Evolutionary conservation across 2,797 vertebrate species (phyloP).

Genomic region (Acanthis flammea): DNA sequence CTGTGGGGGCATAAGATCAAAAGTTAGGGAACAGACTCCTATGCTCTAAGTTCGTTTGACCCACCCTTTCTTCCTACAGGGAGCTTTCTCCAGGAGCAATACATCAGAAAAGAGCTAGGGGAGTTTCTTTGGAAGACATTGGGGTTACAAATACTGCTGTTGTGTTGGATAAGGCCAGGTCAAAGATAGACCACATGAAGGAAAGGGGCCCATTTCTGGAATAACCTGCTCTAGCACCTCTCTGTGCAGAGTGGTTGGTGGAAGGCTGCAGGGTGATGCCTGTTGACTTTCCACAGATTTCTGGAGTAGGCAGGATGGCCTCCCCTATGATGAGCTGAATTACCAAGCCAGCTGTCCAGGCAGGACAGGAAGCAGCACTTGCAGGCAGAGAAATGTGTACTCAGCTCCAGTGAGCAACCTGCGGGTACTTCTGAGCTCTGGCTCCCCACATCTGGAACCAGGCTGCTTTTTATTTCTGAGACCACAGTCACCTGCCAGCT

Average conservation of each 20-base stretch:
- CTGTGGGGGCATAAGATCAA: background rate
- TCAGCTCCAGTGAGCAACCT: background rate
- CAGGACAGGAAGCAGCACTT: background rate
- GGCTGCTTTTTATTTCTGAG: background rate
- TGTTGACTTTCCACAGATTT: background rate
- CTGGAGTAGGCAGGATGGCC: background rate
- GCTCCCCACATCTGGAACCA: background rate
- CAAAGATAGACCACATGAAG: background rate
- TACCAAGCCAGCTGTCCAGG: background rate
- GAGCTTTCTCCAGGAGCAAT: background rate
- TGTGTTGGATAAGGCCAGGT: background rate
- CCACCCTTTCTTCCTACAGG: background rate
- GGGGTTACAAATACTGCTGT: background rate
- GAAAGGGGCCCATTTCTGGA: fast-evolving
- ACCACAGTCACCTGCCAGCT: background rate
- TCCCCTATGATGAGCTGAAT: background rate
- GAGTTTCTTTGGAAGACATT: background rate
- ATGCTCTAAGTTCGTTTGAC: background rate
- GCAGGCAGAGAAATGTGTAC: background rate
- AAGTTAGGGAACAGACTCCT: background rate
- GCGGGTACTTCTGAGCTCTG: background rate
- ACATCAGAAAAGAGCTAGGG: background rate
- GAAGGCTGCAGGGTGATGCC: background rate
- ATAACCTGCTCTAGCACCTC: background rate
- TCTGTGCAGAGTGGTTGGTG: background rate